Conservation (phyloP, 2,797 vertebrate genomes). For the Sternarchorhynchus goeldii region DNA sequence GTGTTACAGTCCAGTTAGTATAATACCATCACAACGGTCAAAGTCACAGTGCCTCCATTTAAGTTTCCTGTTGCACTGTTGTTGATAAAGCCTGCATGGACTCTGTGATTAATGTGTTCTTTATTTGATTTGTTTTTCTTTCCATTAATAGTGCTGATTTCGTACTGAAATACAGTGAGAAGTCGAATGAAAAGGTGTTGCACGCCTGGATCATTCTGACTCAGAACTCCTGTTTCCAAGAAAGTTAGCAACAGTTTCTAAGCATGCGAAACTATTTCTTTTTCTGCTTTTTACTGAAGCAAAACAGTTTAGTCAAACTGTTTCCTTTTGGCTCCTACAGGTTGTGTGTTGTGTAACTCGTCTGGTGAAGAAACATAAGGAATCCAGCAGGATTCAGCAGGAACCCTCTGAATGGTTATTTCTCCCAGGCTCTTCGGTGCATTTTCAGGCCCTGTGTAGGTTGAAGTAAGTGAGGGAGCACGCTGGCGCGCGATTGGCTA, state of each 20-base stretch:
- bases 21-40: not conserved
- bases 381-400: no score
- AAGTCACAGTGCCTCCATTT: not conserved
- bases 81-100: not conserved
- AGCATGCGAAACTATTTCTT: constrained; percentile 26
- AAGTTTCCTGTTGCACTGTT: no score
- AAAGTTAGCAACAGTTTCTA: constrained; percentile 26
- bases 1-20: not conserved
- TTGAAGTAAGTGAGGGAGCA: not conserved
- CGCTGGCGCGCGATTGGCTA: no score
- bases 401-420: not conserved
- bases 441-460: not conserved
- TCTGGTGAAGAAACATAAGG: not conserved
- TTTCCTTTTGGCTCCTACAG: constrained; percentile 7
- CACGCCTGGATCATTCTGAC: constrained; percentile 7
- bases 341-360: not conserved
- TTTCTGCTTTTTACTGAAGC: not conserved
- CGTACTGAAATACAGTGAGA: constrained; percentile 26
- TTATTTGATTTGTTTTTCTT: not conserved
- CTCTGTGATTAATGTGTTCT: not conserved
- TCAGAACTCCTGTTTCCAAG: constrained; percentile 37
- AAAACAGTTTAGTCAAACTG: not conserved
- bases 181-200: constrained; percentile 16
- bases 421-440: not conserved
- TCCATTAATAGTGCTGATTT: not conserved